phyloP scores from a whole-genome alignment of 2,113 vertebrate genomes.

The Cinclus mexicanus region DNA sequence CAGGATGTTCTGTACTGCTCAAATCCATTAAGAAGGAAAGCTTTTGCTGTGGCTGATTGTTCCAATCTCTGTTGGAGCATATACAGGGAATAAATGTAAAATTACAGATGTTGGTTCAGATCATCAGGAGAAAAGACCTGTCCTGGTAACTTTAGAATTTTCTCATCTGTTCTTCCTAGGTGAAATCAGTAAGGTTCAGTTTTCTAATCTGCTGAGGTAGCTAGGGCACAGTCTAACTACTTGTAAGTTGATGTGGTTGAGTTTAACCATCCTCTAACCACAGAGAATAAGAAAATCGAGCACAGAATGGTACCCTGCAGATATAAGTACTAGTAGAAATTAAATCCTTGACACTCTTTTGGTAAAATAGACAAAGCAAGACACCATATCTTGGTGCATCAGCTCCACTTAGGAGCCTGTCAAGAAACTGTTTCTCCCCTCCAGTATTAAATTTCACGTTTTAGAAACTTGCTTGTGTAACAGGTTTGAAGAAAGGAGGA shows the following conservation, averaged over 20 bases:
- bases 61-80: background rate
- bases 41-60: background rate
- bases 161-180: background rate
- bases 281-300: background rate
- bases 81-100: background rate
- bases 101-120: background rate
- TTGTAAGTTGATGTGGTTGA: background rate
- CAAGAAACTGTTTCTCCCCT: background rate
- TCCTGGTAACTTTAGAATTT: background rate
- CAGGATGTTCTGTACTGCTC: background rate
- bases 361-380: background rate
- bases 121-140: background rate
- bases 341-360: background rate
- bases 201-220: background rate
- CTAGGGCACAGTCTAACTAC: background rate
- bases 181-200: background rate
- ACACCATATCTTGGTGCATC: background rate
- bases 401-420: background rate
- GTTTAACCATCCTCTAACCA: background rate
- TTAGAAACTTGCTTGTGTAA: background rate
- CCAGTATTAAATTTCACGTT: background rate
- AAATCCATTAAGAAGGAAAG: slow-evolving; percentile 19
- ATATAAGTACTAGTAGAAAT: background rate
- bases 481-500: background rate
- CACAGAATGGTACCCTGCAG: background rate